Conservation (phyloP, 2,113 vertebrate species). For the Natator depressus region DNA sequence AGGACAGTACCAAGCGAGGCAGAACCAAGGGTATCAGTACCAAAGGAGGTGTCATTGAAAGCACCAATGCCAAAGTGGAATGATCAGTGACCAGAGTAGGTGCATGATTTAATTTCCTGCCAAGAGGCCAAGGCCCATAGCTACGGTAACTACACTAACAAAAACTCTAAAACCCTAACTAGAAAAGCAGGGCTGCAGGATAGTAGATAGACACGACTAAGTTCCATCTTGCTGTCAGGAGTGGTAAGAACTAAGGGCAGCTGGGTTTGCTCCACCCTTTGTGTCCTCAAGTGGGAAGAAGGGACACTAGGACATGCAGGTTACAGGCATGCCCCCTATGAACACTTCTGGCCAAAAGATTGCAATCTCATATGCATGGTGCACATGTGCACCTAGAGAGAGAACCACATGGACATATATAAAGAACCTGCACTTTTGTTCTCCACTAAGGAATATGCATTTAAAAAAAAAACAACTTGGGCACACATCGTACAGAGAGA, state of each 20-base stretch:
- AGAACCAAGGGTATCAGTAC: background rate
- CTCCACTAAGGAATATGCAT: fast-evolving
- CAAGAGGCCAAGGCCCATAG: background rate
- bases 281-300: background rate
- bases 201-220: background rate
- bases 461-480: background rate
- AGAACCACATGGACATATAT: background rate
- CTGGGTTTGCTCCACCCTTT: background rate
- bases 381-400: background rate
- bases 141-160: background rate
- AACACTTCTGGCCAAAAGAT: background rate
- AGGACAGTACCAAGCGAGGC: background rate
- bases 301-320: background rate
- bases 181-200: background rate
- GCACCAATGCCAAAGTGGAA: background rate
- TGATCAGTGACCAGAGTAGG: background rate
- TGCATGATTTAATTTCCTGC: background rate
- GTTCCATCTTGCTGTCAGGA: background rate
- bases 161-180: background rate
- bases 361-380: background rate
- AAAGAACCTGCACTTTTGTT: background rate
- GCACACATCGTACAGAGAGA: background rate
- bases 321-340: background rate
- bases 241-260: background rate
- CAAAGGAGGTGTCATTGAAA: background rate